Evolutionary conservation across 2,113 vertebrate genomes (phyloP), one percentile per base, ranked within the genome.

Genomic region (Procapra przewalskii): DNA sequence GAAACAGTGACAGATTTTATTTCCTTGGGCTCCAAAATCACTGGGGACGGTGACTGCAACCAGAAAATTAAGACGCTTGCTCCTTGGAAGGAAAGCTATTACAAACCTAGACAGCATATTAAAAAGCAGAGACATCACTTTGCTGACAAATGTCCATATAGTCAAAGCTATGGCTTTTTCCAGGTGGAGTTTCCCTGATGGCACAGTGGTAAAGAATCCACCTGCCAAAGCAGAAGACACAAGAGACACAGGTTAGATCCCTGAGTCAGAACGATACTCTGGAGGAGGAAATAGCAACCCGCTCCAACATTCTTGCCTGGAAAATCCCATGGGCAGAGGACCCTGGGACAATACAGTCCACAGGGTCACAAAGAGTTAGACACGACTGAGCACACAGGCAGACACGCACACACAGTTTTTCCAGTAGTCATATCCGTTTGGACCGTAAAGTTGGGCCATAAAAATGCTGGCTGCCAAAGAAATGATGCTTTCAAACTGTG

Each of bases 401-500:
- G 33, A 67, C 33, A 36, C 0, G 2, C 64, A 36, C n/a, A 71
- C n/a, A 36, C 0, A 0, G 64, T 5, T 36, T 71, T 36, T 21
- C 64, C n/a, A 71, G n/a, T 36, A 21, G 15, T 71, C 64, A 36
- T 71, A 36, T 21, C 4, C 1, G 9, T 7, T 1, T 67, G 62
- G 33, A 5, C 33, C 31, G 33, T 64, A 8, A 12, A 60, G 5
- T 33, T 62, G 14, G 60, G 33, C 60, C 31, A n/a, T n/a, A n/a
- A 36, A 36, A 71, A 36, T 4, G 9, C 64, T 71, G 64, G 36
- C 17, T 11, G 9, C 64, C 64, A 71, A 71, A 71, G 64, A 71
- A 21, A 11, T 21, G n/a, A 71, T 5, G n/a, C 8, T 36, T 36
- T 71, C n/a, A 71, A 71, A 71, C n/a, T 71, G n/a, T 21, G n/a